These are phyloP conservation scores for Telmatherina bonti DNA, from an alignment of 2,797 vertebrate species.

Conservation along the genomic window DNA sequence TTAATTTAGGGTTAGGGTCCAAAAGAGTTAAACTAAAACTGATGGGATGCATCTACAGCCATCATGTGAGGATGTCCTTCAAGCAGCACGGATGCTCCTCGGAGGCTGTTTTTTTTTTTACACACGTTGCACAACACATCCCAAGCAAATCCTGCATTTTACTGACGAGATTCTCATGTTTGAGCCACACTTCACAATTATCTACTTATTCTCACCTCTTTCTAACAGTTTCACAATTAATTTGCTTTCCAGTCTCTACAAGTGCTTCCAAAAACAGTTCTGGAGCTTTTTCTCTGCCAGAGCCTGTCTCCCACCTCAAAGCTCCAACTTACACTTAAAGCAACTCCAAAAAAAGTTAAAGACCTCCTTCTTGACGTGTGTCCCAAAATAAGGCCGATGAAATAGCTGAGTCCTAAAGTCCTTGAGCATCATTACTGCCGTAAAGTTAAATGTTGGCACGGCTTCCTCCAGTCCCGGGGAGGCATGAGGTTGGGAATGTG, in stretches of 20 bases:
- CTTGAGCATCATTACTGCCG: slow-evolving; percentile 47
- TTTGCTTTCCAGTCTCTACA: slow-evolving; percentile 15
- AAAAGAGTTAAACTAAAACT: no score
- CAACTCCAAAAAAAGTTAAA: slow-evolving; percentile 32
- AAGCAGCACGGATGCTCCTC: background rate
- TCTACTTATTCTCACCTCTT: slow-evolving; percentile 18
- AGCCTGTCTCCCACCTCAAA: slow-evolving; percentile 47
- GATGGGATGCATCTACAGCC: no score
- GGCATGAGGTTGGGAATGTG: slow-evolving; percentile 27
- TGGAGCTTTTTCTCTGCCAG: slow-evolving; percentile 7
- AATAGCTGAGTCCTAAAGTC: slow-evolving; percentile 60
- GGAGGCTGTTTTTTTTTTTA: background rate
- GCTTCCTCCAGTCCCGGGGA: slow-evolving; percentile 34
- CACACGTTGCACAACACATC: background rate
- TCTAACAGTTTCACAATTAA: slow-evolving; percentile 18
- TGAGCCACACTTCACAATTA: slow-evolving; percentile 17
- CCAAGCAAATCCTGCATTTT: slow-evolving; percentile 1
- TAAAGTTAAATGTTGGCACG: slow-evolving; percentile 58
- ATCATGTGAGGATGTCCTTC: no score
- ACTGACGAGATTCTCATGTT: slow-evolving; percentile 7
- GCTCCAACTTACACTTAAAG: slow-evolving; percentile 49
- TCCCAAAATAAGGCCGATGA: slow-evolving; percentile 64
- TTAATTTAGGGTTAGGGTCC: no score
- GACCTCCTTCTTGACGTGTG: slow-evolving; percentile 33
- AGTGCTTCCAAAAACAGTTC: slow-evolving; percentile 30